Evolutionary conservation across 1,140 invertebrate species (phyloP).

Genomic region (Ylistrum balloti): DNA sequence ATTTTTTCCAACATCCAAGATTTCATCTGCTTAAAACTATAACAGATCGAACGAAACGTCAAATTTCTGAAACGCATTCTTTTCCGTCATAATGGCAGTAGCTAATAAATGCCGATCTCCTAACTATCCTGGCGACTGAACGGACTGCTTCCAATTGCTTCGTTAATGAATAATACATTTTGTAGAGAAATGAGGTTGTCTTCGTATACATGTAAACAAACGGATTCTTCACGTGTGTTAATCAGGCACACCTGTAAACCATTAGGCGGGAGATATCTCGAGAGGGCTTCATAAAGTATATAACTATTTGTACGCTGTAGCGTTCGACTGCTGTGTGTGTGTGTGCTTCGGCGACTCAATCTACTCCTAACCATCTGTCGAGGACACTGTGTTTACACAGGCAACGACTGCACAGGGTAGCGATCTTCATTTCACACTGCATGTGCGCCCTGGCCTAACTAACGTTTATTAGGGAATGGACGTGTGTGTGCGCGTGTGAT

Average conservation of each 20-base stretch:
- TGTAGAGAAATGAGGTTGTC: not conserved
- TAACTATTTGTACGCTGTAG: not conserved
- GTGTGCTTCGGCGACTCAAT: not conserved
- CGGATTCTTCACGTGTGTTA: not conserved
- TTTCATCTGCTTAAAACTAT: no score
- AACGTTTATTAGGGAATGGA: not conserved
- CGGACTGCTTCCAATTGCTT: not conserved
- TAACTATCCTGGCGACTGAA: no score
- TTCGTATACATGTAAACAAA: not conserved
- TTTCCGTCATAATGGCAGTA: no score
- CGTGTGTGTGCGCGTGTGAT: not conserved
- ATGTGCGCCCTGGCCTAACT: not conserved
- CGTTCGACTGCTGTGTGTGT: not conserved
- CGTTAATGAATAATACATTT: conserved; percentile 9
- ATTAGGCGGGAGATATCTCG: not conserved
- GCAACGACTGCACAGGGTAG: not conserved
- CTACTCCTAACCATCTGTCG: not conserved
- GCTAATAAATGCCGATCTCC: no score
- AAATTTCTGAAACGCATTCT: no score
- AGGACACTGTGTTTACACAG: not conserved
- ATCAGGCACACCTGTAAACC: not conserved
- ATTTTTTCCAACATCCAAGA: no score
- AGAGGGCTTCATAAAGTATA: not conserved
- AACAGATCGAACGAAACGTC: no score
- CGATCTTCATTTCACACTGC: not conserved